Percentiles rank a stretch among this genome's conserved stretches.
These are phyloP conservation scores for Diabrotica undecimpunctata DNA, from an alignment of 1,140 invertebrate species.

Conservation along the genomic window DNA sequence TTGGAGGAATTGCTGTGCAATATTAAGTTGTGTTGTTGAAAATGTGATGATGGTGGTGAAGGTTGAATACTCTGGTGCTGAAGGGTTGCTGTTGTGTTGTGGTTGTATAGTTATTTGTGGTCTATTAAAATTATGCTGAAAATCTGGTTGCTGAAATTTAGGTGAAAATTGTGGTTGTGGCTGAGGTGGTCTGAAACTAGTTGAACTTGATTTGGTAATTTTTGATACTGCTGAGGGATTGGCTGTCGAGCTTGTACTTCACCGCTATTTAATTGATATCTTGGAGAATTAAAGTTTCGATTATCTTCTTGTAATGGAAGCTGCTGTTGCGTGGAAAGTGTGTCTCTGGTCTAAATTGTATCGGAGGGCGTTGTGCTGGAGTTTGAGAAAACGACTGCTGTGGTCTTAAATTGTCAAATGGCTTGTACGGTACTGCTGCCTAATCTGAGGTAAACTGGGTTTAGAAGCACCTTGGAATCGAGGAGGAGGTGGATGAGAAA, in stretches of 20 bases:
- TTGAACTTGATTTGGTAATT: slow-evolving; percentile 25
- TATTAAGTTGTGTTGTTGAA: slow-evolving; percentile 37
- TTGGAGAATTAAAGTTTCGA: slow-evolving; percentile 28
- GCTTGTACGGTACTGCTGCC: slow-evolving; percentile 46
- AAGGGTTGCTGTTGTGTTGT: slow-evolving; percentile 30
- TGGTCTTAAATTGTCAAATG: slow-evolving; percentile 34
- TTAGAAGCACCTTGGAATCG: slow-evolving; percentile 24
- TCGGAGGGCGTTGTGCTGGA: slow-evolving; percentile 48
- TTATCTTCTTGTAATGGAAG: slow-evolving; percentile 38
- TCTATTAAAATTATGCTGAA: slow-evolving; percentile 4
- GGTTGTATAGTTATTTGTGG: slow-evolving; percentile 13
- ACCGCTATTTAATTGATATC: slow-evolving; percentile 10
- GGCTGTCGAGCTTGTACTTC: background rate
- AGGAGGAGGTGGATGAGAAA: slow-evolving; percentile 31
- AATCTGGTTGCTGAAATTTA: slow-evolving; percentile 22
- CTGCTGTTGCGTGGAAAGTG: slow-evolving; percentile 44
- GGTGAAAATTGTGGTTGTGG: slow-evolving; percentile 35
- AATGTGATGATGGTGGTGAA: slow-evolving; percentile 34
- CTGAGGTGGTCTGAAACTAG: slow-evolving; percentile 26
- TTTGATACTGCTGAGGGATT: slow-evolving; percentile 8
- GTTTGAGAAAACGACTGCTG: slow-evolving; percentile 23
- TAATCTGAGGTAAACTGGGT: slow-evolving; percentile 32
- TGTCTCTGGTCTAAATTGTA: slow-evolving; percentile 46
- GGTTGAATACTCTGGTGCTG: background rate
- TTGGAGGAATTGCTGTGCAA: slow-evolving; percentile 30